phyloP scores from a whole-genome alignment of 2,888 invertebrate species.

The Ophioninae sp. region DNA sequence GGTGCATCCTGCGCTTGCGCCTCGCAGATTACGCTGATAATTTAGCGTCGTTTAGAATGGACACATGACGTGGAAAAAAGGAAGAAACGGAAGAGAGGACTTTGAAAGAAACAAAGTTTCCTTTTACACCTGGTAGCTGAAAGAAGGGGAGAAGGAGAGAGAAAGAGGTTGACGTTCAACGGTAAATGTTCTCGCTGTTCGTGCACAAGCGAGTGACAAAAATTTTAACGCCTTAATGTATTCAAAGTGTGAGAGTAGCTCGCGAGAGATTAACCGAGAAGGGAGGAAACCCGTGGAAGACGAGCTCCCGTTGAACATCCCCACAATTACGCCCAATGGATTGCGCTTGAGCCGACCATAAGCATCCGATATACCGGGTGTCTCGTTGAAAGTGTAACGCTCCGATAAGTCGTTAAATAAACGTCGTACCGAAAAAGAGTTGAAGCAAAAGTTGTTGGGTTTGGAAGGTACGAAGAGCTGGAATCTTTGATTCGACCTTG shows the following conservation, averaged over 20 bases:
- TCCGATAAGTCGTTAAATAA: neutral
- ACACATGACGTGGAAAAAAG: conserved; percentile 4
- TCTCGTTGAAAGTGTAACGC: neutral
- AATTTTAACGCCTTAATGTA: conserved; percentile 68
- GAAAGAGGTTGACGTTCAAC: conserved; percentile 28
- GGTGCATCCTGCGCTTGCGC: conserved; percentile 15
- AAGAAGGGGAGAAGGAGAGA: neutral
- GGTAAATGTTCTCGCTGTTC: conserved; percentile 42
- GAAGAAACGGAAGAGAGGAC: neutral
- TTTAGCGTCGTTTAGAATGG: conserved; percentile 45
- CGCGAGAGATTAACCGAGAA: conserved; percentile 48
- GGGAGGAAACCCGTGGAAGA: conserved; percentile 36
- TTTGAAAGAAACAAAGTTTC: conserved; percentile 34
- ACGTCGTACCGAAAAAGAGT: neutral
- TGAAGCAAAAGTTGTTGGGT: neutral
- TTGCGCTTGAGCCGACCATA: conserved; percentile 7
- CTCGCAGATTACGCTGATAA: conserved; percentile 48
- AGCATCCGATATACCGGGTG: neutral
- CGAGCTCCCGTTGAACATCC: conserved; percentile 25
- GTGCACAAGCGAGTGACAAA: conserved; percentile 67
- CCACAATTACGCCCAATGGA: conserved; percentile 43
- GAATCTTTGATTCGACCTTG: neutral
- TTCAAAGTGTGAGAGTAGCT: conserved; percentile 64
- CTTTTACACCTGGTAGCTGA: conserved; percentile 44
- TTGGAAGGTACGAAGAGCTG: neutral